phyloP scores from a whole-genome alignment of 2,888 invertebrate genomes.

The Serripes groenlandicus region DNA sequence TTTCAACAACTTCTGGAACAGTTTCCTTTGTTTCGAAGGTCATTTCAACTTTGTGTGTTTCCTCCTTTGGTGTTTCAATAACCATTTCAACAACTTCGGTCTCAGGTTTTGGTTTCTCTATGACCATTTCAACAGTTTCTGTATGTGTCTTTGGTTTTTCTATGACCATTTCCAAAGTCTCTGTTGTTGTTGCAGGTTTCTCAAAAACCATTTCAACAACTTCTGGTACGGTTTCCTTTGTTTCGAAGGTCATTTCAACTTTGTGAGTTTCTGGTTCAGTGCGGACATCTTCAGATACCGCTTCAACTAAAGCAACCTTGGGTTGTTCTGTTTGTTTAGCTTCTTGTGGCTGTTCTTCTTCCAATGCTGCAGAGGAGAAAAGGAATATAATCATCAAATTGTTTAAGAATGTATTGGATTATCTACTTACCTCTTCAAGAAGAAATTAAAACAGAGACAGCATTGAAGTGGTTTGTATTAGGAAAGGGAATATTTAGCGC shows the following conservation, averaged over 20 bases:
- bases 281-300: neutral
- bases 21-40: conserved; percentile 15
- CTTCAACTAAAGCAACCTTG: neutral
- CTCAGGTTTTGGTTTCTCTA: conserved; percentile 7
- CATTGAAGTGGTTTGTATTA: no score
- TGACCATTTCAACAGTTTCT: conserved; percentile 29
- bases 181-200: neutral
- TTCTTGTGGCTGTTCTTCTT: neutral
- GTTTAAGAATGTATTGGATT: no score
- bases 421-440: no score
- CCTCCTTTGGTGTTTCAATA: neutral
- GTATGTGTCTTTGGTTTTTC: conserved; percentile 30
- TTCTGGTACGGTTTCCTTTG: neutral
- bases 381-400: no score
- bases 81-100: neutral
- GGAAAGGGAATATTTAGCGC: no score
- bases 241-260: conserved; percentile 27
- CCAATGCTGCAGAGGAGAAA: conserved; percentile 7
- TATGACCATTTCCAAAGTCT: neutral
- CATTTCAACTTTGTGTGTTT: conserved; percentile 20
- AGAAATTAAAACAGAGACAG: no score
- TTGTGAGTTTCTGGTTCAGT: neutral
- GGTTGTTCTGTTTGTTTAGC: neutral
- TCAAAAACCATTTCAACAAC: conserved; percentile 6
- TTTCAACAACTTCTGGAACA: neutral